Conservation (phyloP, 2,888 invertebrate genomes). For the Apamea sordens region DNA sequence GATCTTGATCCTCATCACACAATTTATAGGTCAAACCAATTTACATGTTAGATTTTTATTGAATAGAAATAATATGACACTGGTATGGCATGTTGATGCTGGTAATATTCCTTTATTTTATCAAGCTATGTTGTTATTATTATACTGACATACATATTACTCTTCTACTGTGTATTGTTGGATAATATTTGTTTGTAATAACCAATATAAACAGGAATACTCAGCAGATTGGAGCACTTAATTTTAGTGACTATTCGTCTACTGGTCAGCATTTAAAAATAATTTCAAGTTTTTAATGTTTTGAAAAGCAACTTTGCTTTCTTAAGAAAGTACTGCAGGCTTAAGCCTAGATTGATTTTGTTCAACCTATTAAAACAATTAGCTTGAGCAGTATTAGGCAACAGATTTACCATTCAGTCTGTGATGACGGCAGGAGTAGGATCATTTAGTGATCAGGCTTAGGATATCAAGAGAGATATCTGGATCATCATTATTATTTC, state of each 20-base stretch:
- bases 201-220: neutral
- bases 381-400: neutral
- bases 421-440: neutral
- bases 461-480: neutral
- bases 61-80: neutral
- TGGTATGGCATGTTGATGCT: neutral
- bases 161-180: neutral
- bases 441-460: neutral
- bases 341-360: neutral
- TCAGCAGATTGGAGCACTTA: neutral
- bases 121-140: neutral
- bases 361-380: neutral
- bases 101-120: neutral
- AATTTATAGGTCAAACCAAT: constrained; percentile 2
- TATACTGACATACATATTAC: constrained; percentile 2
- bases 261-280: neutral
- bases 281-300: neutral
- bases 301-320: neutral
- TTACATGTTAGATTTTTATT: neutral
- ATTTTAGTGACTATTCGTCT: constrained; percentile 1
- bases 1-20: neutral
- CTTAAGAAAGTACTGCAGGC: too few species aligned
- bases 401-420: neutral
- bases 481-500: neutral
- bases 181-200: neutral